Base-by-base conservation (phyloP, 2,797 vertebrate species). In the Florisuga fusca region DNA sequence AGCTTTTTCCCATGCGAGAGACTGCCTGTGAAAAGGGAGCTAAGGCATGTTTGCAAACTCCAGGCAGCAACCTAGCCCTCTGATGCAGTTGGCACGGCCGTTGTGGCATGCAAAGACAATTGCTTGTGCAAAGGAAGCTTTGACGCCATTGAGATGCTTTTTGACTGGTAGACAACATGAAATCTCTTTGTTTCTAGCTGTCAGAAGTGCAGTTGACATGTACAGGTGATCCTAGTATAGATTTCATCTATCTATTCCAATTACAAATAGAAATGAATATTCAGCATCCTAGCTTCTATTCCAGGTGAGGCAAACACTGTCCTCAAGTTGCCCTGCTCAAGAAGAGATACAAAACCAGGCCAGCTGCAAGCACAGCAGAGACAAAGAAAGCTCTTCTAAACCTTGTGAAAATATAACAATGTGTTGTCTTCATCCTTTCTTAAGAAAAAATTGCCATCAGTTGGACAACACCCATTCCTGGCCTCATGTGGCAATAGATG, bases 31-130 rank as follows among this genome's bases (percentile, higher is more conserved):
- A 91, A 93, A 94, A 92, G 73, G 51, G 73, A 91, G 77, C 62
- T 79, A 87, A 87, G 84, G 82, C 93, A 89, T 89, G 73, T 95
- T 96, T 94, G 89, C 82, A 96, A 87, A 94, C 90, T 93, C 64
- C 61, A 81, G 48, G 50, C 92, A 95, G 81, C 62, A 78, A 57
- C 67, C 87, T n/a, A 72, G 76, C 66, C 90, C 87, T 79, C 67
- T 89, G 64, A 93, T 63, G 69, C 73, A 93, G 79, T 73, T 80
- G 34, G 87, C 82, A 96, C 92, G 89, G 67, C 82, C 72, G 16
- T 3, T 67, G 78, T 63, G 69, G 89, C 91, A 95, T 58, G 81
- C 87, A 94, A 95, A 92, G 87, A 59, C 68, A 91, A 81, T 46
- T 78, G 20, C 69, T 92, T 4, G 31, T 94, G 79, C 94, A 94